Percentiles rank a stretch among this genome's conserved stretches.
Conservation (phyloP, 2,113 vertebrate genomes). For the Pachypanchax playfairii region DNA sequence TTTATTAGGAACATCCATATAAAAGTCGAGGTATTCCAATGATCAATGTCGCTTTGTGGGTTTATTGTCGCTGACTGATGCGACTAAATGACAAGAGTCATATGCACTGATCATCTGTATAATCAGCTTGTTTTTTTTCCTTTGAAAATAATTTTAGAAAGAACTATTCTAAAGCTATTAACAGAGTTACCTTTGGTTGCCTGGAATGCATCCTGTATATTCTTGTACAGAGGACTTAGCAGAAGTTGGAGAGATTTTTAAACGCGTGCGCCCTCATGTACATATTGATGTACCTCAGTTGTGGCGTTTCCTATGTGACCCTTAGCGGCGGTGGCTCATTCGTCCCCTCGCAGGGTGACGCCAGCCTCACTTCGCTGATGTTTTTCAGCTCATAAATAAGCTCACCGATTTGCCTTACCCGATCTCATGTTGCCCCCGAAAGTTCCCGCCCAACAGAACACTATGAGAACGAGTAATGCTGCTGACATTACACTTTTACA, state of each 20-base stretch:
- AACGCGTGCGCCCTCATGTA: conserved; percentile 65
- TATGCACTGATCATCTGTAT: conserved; percentile 72
- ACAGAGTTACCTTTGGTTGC: conserved; percentile 67
- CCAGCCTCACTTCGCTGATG: conserved; percentile 61
- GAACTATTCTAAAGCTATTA: conserved; percentile 62
- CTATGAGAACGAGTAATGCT: conserved; percentile 53
- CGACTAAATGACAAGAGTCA: conserved; percentile 59
- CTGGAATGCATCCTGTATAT: conserved; percentile 63
- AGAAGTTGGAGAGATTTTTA: conserved; percentile 56
- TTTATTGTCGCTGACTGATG: conserved; percentile 19
- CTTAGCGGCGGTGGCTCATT: conserved; percentile 57
- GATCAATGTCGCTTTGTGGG: too few species aligned
- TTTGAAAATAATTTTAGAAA: conserved; percentile 50
- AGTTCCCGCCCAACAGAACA: conserved; percentile 60
- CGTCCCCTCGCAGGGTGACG: conserved; percentile 51
- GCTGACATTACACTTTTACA: conserved; percentile 37
- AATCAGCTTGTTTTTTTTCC: conserved; percentile 59
- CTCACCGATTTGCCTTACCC: conserved; percentile 83
- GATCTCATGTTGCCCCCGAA: conserved; percentile 65
- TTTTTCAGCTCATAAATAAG: conserved; percentile 76
- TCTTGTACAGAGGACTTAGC: conserved; percentile 55
- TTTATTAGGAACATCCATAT: not conserved
- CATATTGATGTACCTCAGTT: conserved; percentile 64
- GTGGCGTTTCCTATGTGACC: conserved; percentile 69
- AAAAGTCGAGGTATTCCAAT: not conserved